Percentiles rank a stretch among this genome's conserved stretches.
phyloP scores from a whole-genome alignment of 2,113 vertebrate genomes.

The Ailurus styani region DNA sequence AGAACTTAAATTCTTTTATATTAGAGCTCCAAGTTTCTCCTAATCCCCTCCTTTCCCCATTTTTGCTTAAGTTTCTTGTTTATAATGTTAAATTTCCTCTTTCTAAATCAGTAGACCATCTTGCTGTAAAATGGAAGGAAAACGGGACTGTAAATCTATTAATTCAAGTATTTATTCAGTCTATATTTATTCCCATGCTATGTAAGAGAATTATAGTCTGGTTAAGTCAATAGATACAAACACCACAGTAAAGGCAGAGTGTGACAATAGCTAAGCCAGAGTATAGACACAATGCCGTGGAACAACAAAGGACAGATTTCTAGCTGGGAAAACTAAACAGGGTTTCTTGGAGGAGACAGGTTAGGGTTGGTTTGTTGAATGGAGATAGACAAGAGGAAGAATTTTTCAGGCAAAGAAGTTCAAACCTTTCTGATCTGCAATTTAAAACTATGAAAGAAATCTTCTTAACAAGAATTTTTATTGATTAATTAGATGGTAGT shows the following conservation, averaged over 20 bases:
- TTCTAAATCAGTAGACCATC: background rate
- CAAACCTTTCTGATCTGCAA: background rate
- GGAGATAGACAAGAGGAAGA: background rate
- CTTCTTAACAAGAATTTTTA: background rate
- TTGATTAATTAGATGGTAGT: background rate
- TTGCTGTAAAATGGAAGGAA: background rate
- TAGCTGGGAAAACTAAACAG: background rate
- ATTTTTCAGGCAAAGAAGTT: background rate
- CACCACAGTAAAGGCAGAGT: background rate
- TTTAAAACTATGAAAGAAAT: background rate
- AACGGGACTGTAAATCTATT: background rate
- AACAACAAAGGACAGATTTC: background rate
- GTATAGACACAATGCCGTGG: fast-evolving
- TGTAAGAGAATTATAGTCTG: background rate
- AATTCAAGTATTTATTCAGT: background rate
- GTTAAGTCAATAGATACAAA: background rate
- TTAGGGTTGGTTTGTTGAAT: background rate
- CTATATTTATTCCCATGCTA: background rate
- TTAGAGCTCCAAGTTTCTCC: background rate
- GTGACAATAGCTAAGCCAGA: background rate
- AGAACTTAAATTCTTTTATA: background rate
- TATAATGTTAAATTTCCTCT: background rate
- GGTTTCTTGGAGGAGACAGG: background rate
- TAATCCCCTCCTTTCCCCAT: background rate
- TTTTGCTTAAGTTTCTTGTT: background rate